These are phyloP conservation scores for Ursus arctos DNA, from an alignment of 2,113 vertebrate genomes.

Conservation along the genomic window DNA sequence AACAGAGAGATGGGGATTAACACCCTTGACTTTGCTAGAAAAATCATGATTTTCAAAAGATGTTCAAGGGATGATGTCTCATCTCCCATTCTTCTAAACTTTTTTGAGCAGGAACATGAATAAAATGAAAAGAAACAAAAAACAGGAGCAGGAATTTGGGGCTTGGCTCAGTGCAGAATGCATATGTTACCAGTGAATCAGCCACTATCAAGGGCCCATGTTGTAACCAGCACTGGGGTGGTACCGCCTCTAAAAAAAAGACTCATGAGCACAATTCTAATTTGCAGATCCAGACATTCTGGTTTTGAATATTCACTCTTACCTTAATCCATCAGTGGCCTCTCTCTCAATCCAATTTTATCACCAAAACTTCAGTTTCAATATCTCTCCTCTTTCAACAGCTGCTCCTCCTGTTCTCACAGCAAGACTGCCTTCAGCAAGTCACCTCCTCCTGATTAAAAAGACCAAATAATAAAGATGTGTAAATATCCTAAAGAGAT, in stretches of 20 bases:
- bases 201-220: neutral
- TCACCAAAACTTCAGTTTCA: neutral
- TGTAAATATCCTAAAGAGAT: neutral
- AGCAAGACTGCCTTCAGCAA: neutral
- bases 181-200: neutral
- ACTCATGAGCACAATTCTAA: neutral
- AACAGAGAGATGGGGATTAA: neutral
- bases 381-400: neutral
- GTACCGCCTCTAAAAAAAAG: neutral
- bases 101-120: neutral
- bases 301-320: conserved; percentile 12
- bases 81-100: neutral
- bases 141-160: neutral
- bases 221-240: neutral
- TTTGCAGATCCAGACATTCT: neutral
- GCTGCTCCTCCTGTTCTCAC: neutral
- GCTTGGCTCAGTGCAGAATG: neutral
- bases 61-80: neutral
- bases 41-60: neutral
- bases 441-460: neutral
- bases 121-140: conserved; percentile 27
- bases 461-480: neutral
- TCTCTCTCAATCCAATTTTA: neutral
- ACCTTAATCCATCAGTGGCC: neutral
- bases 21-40: neutral